Conservation (phyloP, 2,888 invertebrate genomes). For the Apotomis turbidana region DNA sequence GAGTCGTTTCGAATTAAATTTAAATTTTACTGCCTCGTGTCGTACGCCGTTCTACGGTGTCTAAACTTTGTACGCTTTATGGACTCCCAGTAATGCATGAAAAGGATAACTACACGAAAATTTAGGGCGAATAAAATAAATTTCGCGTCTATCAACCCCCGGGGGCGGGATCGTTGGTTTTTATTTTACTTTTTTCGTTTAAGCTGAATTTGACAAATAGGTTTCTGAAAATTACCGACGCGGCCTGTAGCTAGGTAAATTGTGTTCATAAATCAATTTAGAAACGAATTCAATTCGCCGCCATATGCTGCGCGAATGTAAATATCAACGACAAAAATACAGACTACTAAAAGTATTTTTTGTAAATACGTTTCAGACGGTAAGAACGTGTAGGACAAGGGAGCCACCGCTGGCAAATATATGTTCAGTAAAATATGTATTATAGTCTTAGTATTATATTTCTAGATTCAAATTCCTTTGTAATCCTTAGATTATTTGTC, state of each 20-base stretch:
- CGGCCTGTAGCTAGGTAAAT: slow-evolving; percentile 2
- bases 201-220: slow-evolving; percentile 28
- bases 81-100: slow-evolving; percentile 26
- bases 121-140: slow-evolving; percentile 34
- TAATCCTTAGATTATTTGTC: slow-evolving; percentile 53
- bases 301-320: background rate
- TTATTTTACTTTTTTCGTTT: slow-evolving; percentile 30
- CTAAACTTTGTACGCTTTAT: slow-evolving; percentile 32
- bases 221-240: slow-evolving; percentile 19
- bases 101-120: slow-evolving; percentile 26
- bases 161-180: slow-evolving; percentile 32
- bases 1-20: slow-evolving; percentile 34
- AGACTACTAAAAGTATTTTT: background rate
- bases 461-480: slow-evolving; percentile 41
- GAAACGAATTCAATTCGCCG: slow-evolving; percentile 13
- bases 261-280: slow-evolving; percentile 23
- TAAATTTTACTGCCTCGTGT: slow-evolving; percentile 29
- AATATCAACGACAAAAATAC: slow-evolving; percentile 2
- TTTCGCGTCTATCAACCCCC: slow-evolving; percentile 33
- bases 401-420: slow-evolving; percentile 6
- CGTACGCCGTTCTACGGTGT: slow-evolving; percentile 6
- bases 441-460: background rate
- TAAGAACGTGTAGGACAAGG: background rate
- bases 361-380: background rate
- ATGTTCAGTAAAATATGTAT: slow-evolving; percentile 15